Conservation (phyloP, 2,888 invertebrate species). For the Cotesia congregata region DNA sequence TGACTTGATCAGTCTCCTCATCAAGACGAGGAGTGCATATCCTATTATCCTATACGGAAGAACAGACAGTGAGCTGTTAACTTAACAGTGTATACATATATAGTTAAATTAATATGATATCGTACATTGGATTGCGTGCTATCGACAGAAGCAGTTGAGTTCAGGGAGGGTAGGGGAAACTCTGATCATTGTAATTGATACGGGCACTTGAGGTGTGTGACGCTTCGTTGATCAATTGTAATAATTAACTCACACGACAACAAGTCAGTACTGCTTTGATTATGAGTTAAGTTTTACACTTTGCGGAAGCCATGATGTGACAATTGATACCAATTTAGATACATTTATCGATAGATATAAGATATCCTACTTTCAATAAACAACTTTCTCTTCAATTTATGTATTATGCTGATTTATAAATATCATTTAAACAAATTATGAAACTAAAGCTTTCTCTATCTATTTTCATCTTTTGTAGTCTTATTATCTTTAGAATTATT, state of each 20-base stretch:
- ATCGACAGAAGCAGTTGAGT: not conserved
- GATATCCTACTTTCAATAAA: conserved; percentile 28
- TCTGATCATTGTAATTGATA: conserved; percentile 18
- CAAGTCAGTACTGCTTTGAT: not conserved
- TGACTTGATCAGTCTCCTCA: conserved; percentile 6
- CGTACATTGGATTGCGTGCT: conserved; percentile 34
- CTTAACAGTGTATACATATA: not conserved
- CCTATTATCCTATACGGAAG: not conserved
- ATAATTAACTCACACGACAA: conserved; percentile 36
- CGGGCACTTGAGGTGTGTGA: conserved; percentile 26
- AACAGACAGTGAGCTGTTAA: not conserved
- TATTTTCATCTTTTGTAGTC: not conserved
- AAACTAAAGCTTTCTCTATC: conserved; percentile 2
- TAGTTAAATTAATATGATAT: not conserved
- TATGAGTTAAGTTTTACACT: not conserved
- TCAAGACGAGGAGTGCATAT: not conserved
- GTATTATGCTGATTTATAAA: not conserved
- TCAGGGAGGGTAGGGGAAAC: not conserved
- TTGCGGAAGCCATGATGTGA: not conserved
- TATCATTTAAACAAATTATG: not conserved
- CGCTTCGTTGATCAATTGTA: conserved; percentile 41
- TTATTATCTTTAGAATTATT: not conserved
- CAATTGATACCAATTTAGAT: conserved; percentile 7
- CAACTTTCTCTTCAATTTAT: not conserved
- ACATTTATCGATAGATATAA: not conserved